These are phyloP conservation scores for Nematopogon swammerdamellus DNA, from an alignment of 2,888 invertebrate genomes.

Conservation along the genomic window DNA sequence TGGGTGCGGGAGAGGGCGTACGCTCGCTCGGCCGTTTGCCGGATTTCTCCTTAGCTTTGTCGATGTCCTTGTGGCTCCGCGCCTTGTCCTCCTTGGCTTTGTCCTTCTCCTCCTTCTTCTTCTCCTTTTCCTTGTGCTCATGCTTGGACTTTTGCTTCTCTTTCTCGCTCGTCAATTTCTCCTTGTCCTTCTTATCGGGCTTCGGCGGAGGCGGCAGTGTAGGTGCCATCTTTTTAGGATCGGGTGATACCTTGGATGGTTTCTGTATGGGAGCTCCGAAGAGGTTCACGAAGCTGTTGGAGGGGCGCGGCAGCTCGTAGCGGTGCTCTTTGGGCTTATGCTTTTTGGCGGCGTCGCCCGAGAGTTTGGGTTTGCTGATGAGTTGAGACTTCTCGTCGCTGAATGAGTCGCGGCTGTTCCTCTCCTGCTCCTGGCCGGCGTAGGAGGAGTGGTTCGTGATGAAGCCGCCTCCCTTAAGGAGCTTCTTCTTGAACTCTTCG, in stretches of 20 bases:
- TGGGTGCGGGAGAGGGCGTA: constrained; percentile 35
- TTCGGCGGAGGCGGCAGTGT: constrained; percentile 26
- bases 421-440: constrained; percentile 51
- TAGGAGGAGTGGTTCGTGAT: constrained; percentile 43
- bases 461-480: constrained; percentile 83
- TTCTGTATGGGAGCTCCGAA: constrained; percentile 84
- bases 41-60: constrained; percentile 53
- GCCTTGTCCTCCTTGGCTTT: constrained; percentile 45
- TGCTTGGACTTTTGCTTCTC: constrained; percentile 32
- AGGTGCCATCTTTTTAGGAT: constrained; percentile 54
- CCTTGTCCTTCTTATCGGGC: constrained; percentile 58
- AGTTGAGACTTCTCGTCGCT: constrained; percentile 59
- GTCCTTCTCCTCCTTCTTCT: constrained; percentile 46
- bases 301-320: constrained; percentile 51
- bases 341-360: constrained; percentile 57
- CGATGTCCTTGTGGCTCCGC: constrained; percentile 56
- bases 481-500: constrained; percentile 84
- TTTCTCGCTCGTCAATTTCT: constrained; percentile 41
- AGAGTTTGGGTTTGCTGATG: constrained; percentile 69
- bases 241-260: constrained; percentile 66
- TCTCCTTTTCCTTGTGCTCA: constrained; percentile 47
- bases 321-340: constrained; percentile 58
- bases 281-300: constrained; percentile 70
- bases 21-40: constrained; percentile 46
- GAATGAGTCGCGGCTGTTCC: constrained; percentile 55